These are phyloP conservation scores for Acanthisitta chloris DNA, from an alignment of 2,113 vertebrate species.

Conservation along the genomic window DNA sequence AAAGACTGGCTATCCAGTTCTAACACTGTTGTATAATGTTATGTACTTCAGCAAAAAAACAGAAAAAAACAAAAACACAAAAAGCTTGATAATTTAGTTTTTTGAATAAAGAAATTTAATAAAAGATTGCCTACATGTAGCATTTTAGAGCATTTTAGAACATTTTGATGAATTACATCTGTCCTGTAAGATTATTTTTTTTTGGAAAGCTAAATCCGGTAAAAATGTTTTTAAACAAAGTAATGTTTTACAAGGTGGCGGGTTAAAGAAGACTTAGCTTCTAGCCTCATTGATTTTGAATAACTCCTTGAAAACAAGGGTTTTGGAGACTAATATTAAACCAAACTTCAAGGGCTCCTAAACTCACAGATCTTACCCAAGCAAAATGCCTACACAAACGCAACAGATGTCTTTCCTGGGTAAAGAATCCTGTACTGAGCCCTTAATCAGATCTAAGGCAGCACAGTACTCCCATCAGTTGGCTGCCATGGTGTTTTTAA, in stretches of 20 bases:
- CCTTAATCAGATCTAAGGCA: slow-evolving; percentile 56
- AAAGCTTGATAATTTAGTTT: slow-evolving; percentile 72
- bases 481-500: slow-evolving; percentile 67
- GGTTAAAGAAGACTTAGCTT: slow-evolving; percentile 63
- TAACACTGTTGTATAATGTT: slow-evolving; percentile 78
- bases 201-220: slow-evolving; percentile 56
- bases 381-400: neutral
- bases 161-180: slow-evolving; percentile 65
- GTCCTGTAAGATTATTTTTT: slow-evolving; percentile 59
- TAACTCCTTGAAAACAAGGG: slow-evolving; percentile 63
- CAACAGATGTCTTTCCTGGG: slow-evolving; percentile 27
- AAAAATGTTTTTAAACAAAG: slow-evolving; percentile 55
- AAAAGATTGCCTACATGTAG: slow-evolving; percentile 77
- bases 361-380: slow-evolving; percentile 44
- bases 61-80: slow-evolving; percentile 21
- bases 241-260: slow-evolving; percentile 38
- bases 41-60: slow-evolving; percentile 73
- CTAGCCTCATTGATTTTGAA: slow-evolving; percentile 65
- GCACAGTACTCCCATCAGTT: slow-evolving; percentile 30
- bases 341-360: slow-evolving; percentile 65
- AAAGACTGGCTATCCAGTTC: slow-evolving; percentile 80
- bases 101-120: slow-evolving; percentile 70
- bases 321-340: slow-evolving; percentile 62
- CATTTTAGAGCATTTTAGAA: slow-evolving; percentile 78
- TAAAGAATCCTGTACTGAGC: slow-evolving; percentile 32